Conservation (phyloP, 2,113 vertebrate genomes). For the Rhegmatorhina hoffmannsi region DNA sequence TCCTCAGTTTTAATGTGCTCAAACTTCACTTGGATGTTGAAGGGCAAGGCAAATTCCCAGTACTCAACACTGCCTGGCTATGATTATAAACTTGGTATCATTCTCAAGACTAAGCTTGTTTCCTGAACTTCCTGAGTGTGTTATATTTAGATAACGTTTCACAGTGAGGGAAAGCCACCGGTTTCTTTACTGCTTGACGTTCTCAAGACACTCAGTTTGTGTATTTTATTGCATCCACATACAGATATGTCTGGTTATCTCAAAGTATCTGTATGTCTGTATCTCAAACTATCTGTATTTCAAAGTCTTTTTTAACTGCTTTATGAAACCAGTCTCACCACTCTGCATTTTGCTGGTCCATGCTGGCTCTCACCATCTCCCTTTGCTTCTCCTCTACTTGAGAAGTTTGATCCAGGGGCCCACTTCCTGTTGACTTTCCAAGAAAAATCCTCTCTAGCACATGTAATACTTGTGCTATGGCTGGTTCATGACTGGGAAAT, state of each 20-base stretch:
- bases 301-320: background rate
- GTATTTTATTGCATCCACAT: background rate
- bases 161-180: background rate
- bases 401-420: too few relatives aligned
- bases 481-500: too few relatives aligned
- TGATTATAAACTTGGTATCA: background rate
- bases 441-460: too few relatives aligned
- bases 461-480: too few relatives aligned
- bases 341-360: background rate
- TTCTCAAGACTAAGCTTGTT: background rate
- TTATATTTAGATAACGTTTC: background rate
- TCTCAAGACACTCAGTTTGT: background rate
- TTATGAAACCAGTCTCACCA: background rate
- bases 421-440: too few relatives aligned
- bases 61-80: background rate
- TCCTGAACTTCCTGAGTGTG: background rate
- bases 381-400: background rate
- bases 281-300: too few relatives aligned
- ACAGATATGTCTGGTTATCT: background rate
- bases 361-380: background rate
- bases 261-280: background rate
- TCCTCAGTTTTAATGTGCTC: background rate
- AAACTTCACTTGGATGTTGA: background rate
- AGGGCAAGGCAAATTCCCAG: background rate
- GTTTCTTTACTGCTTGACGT: background rate